A percentile compares a stretch with the other conserved stretches of the same genome.
phyloP scores from a whole-genome alignment of 2,888 invertebrate species.

The Mesodorylaimus sp. region DNA sequence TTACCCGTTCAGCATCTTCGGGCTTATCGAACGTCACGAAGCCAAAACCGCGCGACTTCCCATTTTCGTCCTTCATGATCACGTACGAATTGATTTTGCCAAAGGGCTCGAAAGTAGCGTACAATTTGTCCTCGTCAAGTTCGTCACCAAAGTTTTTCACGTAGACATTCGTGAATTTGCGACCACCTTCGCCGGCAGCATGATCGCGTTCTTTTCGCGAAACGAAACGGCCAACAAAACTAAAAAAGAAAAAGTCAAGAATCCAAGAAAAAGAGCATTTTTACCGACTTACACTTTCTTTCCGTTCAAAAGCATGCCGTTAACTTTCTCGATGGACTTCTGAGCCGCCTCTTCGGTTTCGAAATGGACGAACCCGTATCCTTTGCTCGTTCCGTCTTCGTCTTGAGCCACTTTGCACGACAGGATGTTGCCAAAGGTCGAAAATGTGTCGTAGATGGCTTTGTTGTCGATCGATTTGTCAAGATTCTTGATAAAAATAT shows the following conservation, averaged over 20 bases:
- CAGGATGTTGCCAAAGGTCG: slow-evolving; percentile 92
- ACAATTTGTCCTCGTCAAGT: slow-evolving; percentile 74
- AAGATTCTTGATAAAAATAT: slow-evolving; percentile 97
- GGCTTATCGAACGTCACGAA: slow-evolving; percentile 96
- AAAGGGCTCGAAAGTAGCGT: slow-evolving; percentile 62
- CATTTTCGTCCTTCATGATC: slow-evolving; percentile 45
- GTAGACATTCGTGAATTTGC: slow-evolving; percentile 87
- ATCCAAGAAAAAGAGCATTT: background rate
- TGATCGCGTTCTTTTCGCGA: slow-evolving; percentile 93
- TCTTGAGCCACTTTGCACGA: slow-evolving; percentile 65
- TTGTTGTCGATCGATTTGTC: slow-evolving; percentile 97
- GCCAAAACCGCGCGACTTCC: slow-evolving; percentile 85
- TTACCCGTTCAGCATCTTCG: slow-evolving; percentile 64
- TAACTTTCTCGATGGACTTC: slow-evolving; percentile 93
- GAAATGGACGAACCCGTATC: slow-evolving; percentile 39
- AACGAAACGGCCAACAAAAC: slow-evolving; percentile 88
- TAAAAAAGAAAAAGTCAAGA: slow-evolving; percentile 22
- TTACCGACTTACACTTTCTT: slow-evolving; percentile 55
- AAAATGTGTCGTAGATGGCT: slow-evolving; percentile 96
- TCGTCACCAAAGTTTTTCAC: slow-evolving; percentile 97
- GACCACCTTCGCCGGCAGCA: slow-evolving; percentile 88
- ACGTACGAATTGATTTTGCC: slow-evolving; percentile 12
- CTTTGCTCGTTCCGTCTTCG: slow-evolving; percentile 35
- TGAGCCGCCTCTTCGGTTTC: slow-evolving; percentile 32
- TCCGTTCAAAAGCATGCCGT: slow-evolving; percentile 92